Evolutionary conservation across 2,888 invertebrate genomes (phyloP).

Genomic region (Apodemia mormo): DNA sequence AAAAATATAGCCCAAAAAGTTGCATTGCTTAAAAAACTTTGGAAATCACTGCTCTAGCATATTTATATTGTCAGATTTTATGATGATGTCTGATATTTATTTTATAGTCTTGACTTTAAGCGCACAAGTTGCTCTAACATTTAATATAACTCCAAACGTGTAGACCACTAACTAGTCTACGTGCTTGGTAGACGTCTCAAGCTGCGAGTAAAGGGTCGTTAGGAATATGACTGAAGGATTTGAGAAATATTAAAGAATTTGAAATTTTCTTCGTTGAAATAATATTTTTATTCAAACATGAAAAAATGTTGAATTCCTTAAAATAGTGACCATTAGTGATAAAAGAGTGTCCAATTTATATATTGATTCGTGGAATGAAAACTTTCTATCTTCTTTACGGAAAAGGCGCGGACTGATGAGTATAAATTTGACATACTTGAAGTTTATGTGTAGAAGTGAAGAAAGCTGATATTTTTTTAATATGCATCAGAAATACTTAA

Average conservation of each 20-base stretch:
- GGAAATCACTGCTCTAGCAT: neutral
- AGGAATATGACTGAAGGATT: conserved; percentile 21
- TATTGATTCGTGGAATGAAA: no score
- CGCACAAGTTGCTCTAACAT: conserved; percentile 12
- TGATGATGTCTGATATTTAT: neutral
- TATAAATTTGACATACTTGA: no score
- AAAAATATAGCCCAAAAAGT: neutral
- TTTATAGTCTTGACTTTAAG: neutral
- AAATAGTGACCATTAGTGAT: neutral
- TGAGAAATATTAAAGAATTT: conserved; percentile 20
- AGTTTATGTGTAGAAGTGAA: no score
- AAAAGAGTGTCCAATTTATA: no score
- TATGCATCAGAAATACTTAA: no score
- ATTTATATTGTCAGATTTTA: conserved; percentile 8
- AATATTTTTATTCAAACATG: conserved; percentile 1
- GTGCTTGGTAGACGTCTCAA: conserved; percentile 23
- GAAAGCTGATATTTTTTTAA: no score
- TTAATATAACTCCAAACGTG: conserved; percentile 16
- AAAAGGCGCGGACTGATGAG: no score
- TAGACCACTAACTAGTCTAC: conserved; percentile 25
- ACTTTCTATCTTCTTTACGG: no score
- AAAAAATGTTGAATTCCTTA: neutral
- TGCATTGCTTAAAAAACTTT: neutral
- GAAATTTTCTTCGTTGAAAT: conserved; percentile 13
- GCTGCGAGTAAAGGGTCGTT: conserved; percentile 25